Evolutionary conservation across 1,140 invertebrate species (phyloP).

Genomic region (Ostrea edulis): DNA sequence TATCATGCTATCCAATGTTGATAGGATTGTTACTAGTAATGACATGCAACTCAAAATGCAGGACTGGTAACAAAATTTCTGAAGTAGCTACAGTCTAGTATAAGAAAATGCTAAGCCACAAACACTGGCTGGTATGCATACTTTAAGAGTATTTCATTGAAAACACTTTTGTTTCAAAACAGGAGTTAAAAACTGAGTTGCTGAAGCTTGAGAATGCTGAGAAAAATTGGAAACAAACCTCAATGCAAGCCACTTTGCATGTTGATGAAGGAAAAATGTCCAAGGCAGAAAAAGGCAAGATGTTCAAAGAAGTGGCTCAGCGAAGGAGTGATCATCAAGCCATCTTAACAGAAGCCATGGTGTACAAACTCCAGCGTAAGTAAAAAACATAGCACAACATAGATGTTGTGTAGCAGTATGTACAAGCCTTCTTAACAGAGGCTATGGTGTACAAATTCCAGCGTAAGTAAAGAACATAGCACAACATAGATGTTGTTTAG

Average conservation of each 20-base stretch:
- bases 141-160: not conserved
- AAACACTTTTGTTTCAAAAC: not conserved
- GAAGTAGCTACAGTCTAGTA: too few species aligned
- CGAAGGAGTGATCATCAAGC: conserved; percentile 63
- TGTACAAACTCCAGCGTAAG: conserved; percentile 65
- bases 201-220: conserved; percentile 65
- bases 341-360: conserved; percentile 59
- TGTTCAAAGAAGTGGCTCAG: conserved; percentile 57
- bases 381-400: too few species aligned
- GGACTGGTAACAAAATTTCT: too few species aligned
- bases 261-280: conserved; percentile 50
- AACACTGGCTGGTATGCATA: too few species aligned
- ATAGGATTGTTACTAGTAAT: too few species aligned
- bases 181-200: conserved; percentile 68
- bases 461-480: conserved; percentile 51
- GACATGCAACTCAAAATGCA: too few species aligned
- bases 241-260: conserved; percentile 50
- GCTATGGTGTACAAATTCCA: conserved; percentile 63
- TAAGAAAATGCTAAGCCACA: too few species aligned
- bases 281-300: conserved; percentile 48
- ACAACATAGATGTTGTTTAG: too few species aligned
- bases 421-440: conserved; percentile 56
- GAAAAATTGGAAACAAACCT: conserved; percentile 59
- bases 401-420: too few species aligned
- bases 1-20: too few species aligned